A percentile compares a stretch with the other conserved stretches of the same genome.
Conservation (phyloP, 2,113 vertebrate genomes). For the Brachypteracias leptosomus region DNA sequence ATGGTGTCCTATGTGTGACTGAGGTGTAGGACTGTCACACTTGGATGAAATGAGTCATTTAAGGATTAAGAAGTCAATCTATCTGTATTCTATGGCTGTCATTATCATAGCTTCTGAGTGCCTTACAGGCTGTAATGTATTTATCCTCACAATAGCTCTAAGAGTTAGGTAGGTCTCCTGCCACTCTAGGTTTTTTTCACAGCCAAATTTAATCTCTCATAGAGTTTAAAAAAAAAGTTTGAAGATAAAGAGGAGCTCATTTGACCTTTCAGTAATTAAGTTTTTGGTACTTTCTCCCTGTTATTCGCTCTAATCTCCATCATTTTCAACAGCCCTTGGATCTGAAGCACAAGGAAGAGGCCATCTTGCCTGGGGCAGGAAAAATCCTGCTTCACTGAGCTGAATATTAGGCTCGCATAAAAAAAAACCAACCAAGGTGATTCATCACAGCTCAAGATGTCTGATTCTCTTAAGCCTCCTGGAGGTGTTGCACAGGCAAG, state of each 20-base stretch:
- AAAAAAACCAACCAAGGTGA: background rate
- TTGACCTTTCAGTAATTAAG: constrained; percentile 38
- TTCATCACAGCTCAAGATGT: constrained; percentile 29
- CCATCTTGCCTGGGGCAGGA: constrained; percentile 11
- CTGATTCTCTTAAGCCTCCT: background rate
- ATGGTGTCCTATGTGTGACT: background rate
- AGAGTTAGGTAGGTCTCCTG: background rate
- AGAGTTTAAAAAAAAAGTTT: background rate
- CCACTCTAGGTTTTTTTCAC: background rate
- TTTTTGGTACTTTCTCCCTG: constrained; percentile 22
- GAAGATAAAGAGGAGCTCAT: background rate
- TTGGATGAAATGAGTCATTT: background rate
- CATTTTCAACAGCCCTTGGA: background rate
- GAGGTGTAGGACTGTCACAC: background rate
- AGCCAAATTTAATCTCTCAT: background rate
- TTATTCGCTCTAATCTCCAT: background rate
- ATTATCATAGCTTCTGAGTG: background rate
- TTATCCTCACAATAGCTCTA: background rate
- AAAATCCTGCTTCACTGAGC: constrained; percentile 41
- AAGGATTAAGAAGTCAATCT: background rate
- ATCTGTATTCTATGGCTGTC: background rate
- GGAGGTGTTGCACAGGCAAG: background rate
- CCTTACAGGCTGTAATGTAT: background rate
- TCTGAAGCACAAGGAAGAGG: constrained; percentile 12
- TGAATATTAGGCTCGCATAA: background rate